A percentile compares a stretch with the other conserved stretches of the same genome.
phyloP scores from a whole-genome alignment of 2,113 vertebrate genomes.

The Osmerus mordax region DNA sequence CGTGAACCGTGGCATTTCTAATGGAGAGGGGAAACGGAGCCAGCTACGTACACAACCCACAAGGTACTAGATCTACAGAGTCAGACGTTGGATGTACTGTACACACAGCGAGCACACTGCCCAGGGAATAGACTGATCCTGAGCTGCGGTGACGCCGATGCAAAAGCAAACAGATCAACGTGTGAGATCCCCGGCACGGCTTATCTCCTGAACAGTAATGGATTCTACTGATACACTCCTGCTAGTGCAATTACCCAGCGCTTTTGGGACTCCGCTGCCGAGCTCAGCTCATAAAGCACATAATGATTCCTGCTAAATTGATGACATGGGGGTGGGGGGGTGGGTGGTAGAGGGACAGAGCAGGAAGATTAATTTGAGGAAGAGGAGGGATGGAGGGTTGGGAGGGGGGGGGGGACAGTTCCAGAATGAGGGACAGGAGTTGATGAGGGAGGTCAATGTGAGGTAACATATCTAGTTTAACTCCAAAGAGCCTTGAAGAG shows the following conservation, averaged over 20 bases:
- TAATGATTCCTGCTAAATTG: constrained; percentile 58
- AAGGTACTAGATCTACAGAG: neutral
- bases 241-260: constrained; percentile 56
- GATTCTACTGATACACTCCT: constrained; percentile 52
- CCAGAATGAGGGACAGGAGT: constrained; percentile 4
- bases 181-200: constrained; percentile 27
- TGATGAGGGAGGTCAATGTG: constrained; percentile 20
- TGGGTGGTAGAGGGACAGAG: constrained; percentile 7
- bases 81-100: constrained; percentile 2
- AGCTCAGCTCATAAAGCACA: constrained; percentile 40
- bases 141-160: constrained; percentile 42
- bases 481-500: neutral
- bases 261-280: constrained; percentile 42
- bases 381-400: constrained; percentile 1
- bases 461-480: constrained; percentile 1
- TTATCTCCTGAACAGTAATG: constrained; percentile 52
- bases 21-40: too few relatives aligned
- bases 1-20: too few relatives aligned
- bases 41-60: too few relatives aligned
- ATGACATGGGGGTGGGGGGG: constrained; percentile 42
- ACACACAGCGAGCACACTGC: constrained; percentile 10
- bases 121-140: constrained; percentile 35
- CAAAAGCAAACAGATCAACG: constrained; percentile 51
- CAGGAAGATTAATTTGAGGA: constrained; percentile 46
- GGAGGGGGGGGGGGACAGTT: neutral